phyloP scores from a whole-genome alignment of 2,113 vertebrate species.

The Equus quagga region DNA sequence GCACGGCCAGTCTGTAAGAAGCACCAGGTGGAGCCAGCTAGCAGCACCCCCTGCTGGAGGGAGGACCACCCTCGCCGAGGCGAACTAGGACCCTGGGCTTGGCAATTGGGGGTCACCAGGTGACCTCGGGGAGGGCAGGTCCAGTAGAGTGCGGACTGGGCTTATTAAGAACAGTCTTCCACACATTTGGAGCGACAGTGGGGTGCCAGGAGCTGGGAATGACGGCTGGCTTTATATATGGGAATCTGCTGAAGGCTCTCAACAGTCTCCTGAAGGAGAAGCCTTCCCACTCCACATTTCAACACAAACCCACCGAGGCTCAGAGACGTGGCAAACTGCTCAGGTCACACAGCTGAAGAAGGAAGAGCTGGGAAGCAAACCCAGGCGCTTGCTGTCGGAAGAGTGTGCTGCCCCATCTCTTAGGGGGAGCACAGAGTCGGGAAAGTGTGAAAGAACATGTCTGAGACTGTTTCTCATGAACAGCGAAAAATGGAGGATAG shows the following conservation, averaged over 20 bases:
- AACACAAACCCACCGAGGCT: rapidly evolving
- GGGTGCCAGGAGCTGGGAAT: neutral
- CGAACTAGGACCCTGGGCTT: rapidly evolving
- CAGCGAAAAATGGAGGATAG: rapidly evolving
- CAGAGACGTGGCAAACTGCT: neutral
- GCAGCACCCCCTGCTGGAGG: neutral
- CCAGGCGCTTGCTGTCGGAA: rapidly evolving
- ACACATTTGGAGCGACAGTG: rapidly evolving
- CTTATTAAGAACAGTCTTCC: neutral
- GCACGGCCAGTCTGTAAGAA: no score
- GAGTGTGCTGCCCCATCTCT: neutral
- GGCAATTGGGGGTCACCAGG: neutral
- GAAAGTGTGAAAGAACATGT: neutral
- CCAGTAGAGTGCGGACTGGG: neutral
- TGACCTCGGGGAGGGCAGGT: rapidly evolving
- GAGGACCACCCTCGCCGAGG: neutral
- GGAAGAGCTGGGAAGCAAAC: rapidly evolving
- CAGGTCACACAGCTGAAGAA: neutral
- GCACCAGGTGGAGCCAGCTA: rapidly evolving
- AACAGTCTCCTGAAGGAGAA: neutral
- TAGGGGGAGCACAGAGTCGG: no score
- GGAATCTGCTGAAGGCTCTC: no score
- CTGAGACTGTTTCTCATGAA: neutral
- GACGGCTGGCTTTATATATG: rapidly evolving
- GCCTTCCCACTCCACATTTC: neutral